A percentile compares a stretch with the other conserved stretches of the same genome.
Conservation (phyloP, 2,797 vertebrate species). For the Sebastes dallii region DNA sequence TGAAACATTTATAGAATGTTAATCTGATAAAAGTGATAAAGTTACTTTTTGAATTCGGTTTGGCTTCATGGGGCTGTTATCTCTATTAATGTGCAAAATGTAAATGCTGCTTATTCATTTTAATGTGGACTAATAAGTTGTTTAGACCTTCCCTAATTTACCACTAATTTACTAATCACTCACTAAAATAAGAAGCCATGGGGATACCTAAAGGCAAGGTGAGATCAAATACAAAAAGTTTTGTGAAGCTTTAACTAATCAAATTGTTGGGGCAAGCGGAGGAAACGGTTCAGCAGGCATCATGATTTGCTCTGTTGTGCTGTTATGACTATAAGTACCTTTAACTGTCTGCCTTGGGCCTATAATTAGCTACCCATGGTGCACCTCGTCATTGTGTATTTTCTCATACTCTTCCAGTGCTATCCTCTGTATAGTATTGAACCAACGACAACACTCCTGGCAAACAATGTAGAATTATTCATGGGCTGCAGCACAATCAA, state of each 20-base stretch:
- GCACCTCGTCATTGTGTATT: slow-evolving; percentile 28
- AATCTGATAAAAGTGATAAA: background rate
- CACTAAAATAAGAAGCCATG: slow-evolving; percentile 13
- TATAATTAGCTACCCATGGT: slow-evolving; percentile 53
- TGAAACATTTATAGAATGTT: background rate
- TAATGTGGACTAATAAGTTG: slow-evolving; percentile 12
- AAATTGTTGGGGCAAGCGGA: slow-evolving; percentile 22
- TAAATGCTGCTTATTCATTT: slow-evolving; percentile 12
- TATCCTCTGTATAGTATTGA: slow-evolving; percentile 49
- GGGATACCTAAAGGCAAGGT: slow-evolving; percentile 5
- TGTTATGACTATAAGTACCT: slow-evolving; percentile 41
- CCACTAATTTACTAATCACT: slow-evolving; percentile 12
- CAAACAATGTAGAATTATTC: slow-evolving; percentile 39
- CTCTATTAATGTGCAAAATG: background rate
- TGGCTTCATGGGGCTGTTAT: background rate
- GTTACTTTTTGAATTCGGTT: background rate
- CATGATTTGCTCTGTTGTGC: slow-evolving; percentile 34
- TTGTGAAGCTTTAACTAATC: slow-evolving; percentile 22
- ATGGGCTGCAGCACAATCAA: slow-evolving; percentile 36
- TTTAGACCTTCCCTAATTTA: slow-evolving; percentile 19
- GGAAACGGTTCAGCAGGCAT: slow-evolving; percentile 24
- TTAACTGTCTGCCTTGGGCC: slow-evolving; percentile 45
- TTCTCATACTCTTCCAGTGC: slow-evolving; percentile 16
- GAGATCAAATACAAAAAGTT: slow-evolving; percentile 3
- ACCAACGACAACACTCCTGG: slow-evolving; percentile 21